A percentile compares a stretch with the other conserved stretches of the same genome.
phyloP scores from a whole-genome alignment of 2,888 invertebrate species.

The Perithous albicinctus region DNA sequence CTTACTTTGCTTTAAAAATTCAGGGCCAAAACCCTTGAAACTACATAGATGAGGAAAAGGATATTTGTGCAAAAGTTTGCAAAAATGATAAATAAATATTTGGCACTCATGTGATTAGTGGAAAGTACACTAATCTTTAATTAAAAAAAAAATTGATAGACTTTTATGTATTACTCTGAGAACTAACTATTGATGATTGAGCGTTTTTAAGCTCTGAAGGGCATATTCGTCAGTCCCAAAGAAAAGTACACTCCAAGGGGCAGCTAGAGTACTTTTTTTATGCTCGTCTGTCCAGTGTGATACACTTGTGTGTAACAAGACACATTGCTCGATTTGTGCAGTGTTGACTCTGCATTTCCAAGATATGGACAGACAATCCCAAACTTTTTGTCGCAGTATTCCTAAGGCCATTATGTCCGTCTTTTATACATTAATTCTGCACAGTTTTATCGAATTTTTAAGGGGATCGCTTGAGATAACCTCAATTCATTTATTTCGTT shows the following conservation, averaged over 20 bases:
- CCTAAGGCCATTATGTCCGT: conserved; percentile 43
- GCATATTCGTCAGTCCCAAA: conserved; percentile 95
- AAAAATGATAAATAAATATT: too few relatives aligned
- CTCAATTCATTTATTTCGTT: conserved; percentile 20
- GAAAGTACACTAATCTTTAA: background rate
- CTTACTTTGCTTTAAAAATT: too few relatives aligned
- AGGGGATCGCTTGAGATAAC: conserved; percentile 39
- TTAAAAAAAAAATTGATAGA: conserved; percentile 2
- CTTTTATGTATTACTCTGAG: background rate
- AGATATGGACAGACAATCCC: conserved; percentile 32
- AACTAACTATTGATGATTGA: conserved; percentile 89
- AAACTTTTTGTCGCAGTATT: conserved; percentile 38
- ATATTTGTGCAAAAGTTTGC: too few relatives aligned
- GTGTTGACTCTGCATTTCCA: background rate
- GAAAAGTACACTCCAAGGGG: conserved; percentile 90
- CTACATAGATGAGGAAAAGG: too few relatives aligned
- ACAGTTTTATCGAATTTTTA: conserved; percentile 40
- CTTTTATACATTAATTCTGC: conserved; percentile 37
- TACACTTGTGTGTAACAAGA: background rate
- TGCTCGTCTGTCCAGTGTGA: background rate
- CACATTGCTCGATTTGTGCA: conserved; percentile 18
- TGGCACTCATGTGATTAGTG: too few relatives aligned
- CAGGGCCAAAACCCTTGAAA: too few relatives aligned
- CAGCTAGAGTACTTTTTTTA: background rate
- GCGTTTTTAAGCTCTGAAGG: conserved; percentile 89